phyloP scores from a whole-genome alignment of 92 coral and sea anemone species.

The Isaurus tuberculatus region DNA sequence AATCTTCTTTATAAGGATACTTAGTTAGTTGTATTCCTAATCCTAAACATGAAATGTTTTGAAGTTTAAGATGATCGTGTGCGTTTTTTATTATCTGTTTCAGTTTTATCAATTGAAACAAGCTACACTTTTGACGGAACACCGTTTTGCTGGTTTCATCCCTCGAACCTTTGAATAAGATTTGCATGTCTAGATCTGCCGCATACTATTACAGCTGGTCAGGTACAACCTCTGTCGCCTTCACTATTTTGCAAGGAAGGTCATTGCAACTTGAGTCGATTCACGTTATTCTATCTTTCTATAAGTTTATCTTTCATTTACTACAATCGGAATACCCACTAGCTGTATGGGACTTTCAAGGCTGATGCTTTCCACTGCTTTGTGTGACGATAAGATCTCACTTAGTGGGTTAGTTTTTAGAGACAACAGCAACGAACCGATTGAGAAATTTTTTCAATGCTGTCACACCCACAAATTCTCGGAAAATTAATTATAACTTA shows the following conservation, averaged over 20 bases:
- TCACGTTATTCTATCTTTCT: not conserved
- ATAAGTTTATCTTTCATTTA: not conserved
- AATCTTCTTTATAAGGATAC: conserved; percentile 41
- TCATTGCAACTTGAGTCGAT: no score
- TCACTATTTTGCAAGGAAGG: not conserved
- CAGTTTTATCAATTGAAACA: not conserved
- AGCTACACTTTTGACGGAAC: not conserved
- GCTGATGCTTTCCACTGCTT: no score
- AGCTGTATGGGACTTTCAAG: no score
- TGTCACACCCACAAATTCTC: conserved; percentile 21
- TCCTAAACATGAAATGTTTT: not conserved
- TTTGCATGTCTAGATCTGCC: not conserved
- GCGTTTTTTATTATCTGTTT: not conserved
- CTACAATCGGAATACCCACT: not conserved
- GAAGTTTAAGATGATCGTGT: not conserved
- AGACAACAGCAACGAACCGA: not conserved
- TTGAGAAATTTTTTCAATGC: not conserved
- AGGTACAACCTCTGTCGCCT: not conserved
- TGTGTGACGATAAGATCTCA: no score
- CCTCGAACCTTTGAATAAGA: not conserved
- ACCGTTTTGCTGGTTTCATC: not conserved
- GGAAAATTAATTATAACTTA: not conserved
- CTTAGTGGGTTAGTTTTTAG: no score
- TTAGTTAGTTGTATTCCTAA: not conserved
- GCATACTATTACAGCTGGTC: no score